Percentiles rank a stretch among this genome's conserved stretches.
Evolutionary conservation across 1,140 invertebrate species (phyloP).

Genomic region (Potamilus streckersoni): DNA sequence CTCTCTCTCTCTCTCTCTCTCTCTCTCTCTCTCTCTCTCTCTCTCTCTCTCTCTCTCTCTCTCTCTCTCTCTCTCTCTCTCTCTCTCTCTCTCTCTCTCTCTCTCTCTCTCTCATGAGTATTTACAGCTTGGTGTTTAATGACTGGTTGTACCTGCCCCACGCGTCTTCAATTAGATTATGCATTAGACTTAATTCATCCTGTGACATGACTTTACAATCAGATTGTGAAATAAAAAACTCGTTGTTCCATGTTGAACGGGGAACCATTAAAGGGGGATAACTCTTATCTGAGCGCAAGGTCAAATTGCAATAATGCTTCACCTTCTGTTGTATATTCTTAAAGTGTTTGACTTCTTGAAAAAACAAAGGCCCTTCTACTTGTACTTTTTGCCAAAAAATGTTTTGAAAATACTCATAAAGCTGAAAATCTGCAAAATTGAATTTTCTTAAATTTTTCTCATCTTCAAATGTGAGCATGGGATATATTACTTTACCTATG

Average conservation of each 20-base stretch:
- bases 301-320: slow-evolving; percentile 30
- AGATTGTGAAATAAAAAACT: slow-evolving; percentile 13
- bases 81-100: too few relatives aligned
- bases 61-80: too few relatives aligned
- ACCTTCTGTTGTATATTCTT: slow-evolving; percentile 34
- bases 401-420: slow-evolving; percentile 47
- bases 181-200: slow-evolving; percentile 36
- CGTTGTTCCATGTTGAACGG: too few relatives aligned
- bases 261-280: too few relatives aligned
- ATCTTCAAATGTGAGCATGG: slow-evolving; percentile 33
- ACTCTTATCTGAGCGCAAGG: too few relatives aligned
- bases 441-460: slow-evolving; percentile 30
- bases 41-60: too few relatives aligned
- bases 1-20: too few relatives aligned
- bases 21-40: too few relatives aligned
- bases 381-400: slow-evolving; percentile 36
- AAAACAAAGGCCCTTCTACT: slow-evolving; percentile 33
- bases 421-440: slow-evolving; percentile 45
- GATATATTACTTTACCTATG: slow-evolving; percentile 29
- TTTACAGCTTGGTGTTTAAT: background rate
- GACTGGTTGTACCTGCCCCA: slow-evolving; percentile 11
- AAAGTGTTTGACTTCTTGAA: slow-evolving; percentile 47
- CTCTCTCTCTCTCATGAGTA: too few relatives aligned
- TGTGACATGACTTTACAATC: slow-evolving; percentile 46
- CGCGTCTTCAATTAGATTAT: slow-evolving; percentile 34